Base-by-base conservation (phyloP, 2,888 invertebrate genomes). In the Encarsia formosa region DNA sequence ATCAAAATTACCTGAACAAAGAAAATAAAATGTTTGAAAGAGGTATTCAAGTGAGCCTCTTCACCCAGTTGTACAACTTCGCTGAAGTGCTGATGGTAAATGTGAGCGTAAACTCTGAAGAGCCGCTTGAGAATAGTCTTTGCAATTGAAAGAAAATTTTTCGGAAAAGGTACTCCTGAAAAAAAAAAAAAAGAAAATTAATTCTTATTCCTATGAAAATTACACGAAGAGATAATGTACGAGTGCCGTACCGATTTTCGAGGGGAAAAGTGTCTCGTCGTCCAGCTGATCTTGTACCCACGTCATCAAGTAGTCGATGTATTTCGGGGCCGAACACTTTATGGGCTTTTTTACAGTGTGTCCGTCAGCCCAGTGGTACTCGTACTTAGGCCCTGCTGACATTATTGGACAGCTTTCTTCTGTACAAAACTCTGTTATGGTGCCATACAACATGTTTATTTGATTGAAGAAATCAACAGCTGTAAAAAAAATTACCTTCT, bases 381-480 rank as follows among this genome's bases (percentile, higher is more conserved):
- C 98, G 73, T 98, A 97, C 78, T 97, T 96, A 59, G 97, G 96
- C 37, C 98, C 98, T 13, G 98, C 98, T 9, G 95, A 96, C 98
- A 99, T 98, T 63, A 98, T 95, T 9, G 91, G 88, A 76, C 95
- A 98, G 61, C 91, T 91, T 68, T 95, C 92, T 75, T 96, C 95
- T 4, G 96, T 95, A 75, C 99, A 99, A 77, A 96, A 97, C 77
- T 99, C 99, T n/a, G 97, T 97, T 68, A 99, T 94, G 24, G 98
- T 99, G 45, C 99, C 99, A 70, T 98, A 99, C 59, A 99, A 79
- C 98, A 99, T 99, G 77, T 97, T 97, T 73, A 99, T 98, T 82
- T 99, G 99, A 78, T 99, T 99, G 79, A 98, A 99, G 77, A 99
- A 99, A 78, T 99, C 99, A 59, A 99, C 97, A 68, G 97, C 97